Percentiles rank a stretch among this genome's conserved stretches.
These are phyloP conservation scores for Epistrophe eligans DNA, from an alignment of 2,888 invertebrate species.

Conservation along the genomic window DNA sequence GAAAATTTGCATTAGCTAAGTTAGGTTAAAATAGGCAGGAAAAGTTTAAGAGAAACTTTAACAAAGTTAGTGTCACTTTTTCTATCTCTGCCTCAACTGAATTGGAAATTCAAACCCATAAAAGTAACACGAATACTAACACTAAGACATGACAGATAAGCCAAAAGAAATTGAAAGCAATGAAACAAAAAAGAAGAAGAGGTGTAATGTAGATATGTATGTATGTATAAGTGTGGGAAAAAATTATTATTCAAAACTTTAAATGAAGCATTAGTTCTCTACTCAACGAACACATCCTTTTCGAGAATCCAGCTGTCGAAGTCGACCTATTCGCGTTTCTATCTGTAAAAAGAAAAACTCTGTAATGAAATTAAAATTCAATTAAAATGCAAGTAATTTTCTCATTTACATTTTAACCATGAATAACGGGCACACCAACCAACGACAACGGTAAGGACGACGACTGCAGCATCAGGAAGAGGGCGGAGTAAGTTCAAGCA, in stretches of 20 bases:
- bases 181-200: not conserved
- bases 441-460: slow-evolving; percentile 6
- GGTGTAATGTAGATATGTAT: no score
- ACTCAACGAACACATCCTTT: slow-evolving; percentile 60
- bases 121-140: slow-evolving; percentile 37
- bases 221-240: not conserved
- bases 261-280: slow-evolving; percentile 63
- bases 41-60: slow-evolving; percentile 52
- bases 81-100: slow-evolving; percentile 2
- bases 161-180: slow-evolving; percentile 1
- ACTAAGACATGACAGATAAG: slow-evolving; percentile 43
- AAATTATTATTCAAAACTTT: slow-evolving; percentile 75
- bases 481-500: not conserved
- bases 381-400: slow-evolving; percentile 76
- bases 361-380: slow-evolving; percentile 76
- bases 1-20: slow-evolving; percentile 32
- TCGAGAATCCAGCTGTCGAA: slow-evolving; percentile 36
- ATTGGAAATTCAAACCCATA: slow-evolving; percentile 67
- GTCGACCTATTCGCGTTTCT: slow-evolving; percentile 50
- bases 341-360: slow-evolving; percentile 52
- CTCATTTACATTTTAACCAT: slow-evolving; percentile 75
- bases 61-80: slow-evolving; percentile 44
- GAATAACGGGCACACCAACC: slow-evolving; percentile 60
- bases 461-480: not conserved
- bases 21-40: slow-evolving; percentile 14